These are phyloP conservation scores for Pica pica DNA, from an alignment of 2,113 vertebrate genomes.

Conservation along the genomic window DNA sequence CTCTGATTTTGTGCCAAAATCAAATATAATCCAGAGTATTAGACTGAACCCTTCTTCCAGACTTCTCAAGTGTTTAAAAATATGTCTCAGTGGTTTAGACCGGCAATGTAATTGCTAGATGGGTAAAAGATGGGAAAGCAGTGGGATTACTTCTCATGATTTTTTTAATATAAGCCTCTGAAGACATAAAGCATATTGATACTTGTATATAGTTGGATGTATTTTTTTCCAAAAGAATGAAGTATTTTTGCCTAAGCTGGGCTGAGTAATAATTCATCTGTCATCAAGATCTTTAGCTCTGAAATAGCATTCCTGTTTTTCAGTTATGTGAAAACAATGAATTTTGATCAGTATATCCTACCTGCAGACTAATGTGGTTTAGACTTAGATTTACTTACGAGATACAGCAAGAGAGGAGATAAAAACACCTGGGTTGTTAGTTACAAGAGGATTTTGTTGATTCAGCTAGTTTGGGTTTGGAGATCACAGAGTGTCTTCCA, in stretches of 20 bases:
- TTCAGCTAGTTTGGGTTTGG: background rate
- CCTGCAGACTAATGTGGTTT: background rate
- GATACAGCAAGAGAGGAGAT: background rate
- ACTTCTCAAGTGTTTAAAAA: background rate
- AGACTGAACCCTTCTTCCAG: background rate
- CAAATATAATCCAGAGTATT: background rate
- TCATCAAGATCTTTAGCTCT: background rate
- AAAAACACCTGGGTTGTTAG: background rate
- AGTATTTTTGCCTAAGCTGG: background rate
- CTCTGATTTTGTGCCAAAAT: background rate
- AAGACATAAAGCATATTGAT: background rate
- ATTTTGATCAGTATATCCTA: background rate
- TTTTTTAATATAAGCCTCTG: background rate
- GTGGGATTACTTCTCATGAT: background rate
- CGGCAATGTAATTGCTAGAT: background rate
- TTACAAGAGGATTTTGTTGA: background rate
- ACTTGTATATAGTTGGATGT: background rate
- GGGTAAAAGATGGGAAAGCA: background rate
- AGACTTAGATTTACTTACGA: background rate
- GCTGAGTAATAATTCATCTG: background rate
- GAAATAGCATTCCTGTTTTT: background rate
- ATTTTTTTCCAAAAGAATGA: background rate
- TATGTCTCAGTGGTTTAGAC: background rate
- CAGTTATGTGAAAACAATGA: background rate
- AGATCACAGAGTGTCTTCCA: background rate